phyloP scores from a whole-genome alignment of 2,797 vertebrate species.

The Microcaecilia unicolor region DNA sequence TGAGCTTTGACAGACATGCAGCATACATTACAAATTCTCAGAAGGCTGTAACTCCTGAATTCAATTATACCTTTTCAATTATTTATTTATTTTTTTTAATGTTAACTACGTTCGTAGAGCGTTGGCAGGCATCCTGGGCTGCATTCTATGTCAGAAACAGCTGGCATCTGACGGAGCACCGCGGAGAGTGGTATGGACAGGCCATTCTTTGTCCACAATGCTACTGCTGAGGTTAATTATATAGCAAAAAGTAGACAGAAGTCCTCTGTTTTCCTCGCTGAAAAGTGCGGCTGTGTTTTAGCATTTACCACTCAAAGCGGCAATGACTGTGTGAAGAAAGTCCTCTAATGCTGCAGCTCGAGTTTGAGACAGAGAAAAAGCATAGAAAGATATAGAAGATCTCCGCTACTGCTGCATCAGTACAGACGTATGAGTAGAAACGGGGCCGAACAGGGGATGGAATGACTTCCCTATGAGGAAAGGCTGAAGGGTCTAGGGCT shows the following conservation, averaged over 20 bases:
- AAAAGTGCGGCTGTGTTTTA: no score
- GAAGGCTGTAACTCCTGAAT: conserved; percentile 37
- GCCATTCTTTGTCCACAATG: neutral
- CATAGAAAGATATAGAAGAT: no score
- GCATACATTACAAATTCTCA: conserved; percentile 27
- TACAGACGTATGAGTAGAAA: no score
- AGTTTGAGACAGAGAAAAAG: no score
- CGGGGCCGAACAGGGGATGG: no score
- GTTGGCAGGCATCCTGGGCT: conserved; percentile 26
- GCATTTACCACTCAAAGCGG: no score
- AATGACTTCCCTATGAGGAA: no score
- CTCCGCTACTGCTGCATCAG: no score
- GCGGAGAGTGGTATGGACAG: neutral
- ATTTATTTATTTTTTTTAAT: conserved; percentile 24
- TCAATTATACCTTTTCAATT: conserved; percentile 35
- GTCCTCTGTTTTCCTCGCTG: no score
- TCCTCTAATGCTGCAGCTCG: no score
- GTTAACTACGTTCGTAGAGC: conserved; percentile 42
- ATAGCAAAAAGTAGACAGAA: rapidly evolving
- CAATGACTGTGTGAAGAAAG: no score
- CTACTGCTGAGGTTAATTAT: neutral
- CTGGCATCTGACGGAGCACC: conserved; percentile 8
- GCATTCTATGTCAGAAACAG: conserved; percentile 1
- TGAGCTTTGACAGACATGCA: conserved; percentile 23
- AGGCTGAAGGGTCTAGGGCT: no score